Percentiles rank a stretch among this genome's conserved stretches.
phyloP scores from a whole-genome alignment of 2,113 vertebrate species.

The Hippocampus comes region DNA sequence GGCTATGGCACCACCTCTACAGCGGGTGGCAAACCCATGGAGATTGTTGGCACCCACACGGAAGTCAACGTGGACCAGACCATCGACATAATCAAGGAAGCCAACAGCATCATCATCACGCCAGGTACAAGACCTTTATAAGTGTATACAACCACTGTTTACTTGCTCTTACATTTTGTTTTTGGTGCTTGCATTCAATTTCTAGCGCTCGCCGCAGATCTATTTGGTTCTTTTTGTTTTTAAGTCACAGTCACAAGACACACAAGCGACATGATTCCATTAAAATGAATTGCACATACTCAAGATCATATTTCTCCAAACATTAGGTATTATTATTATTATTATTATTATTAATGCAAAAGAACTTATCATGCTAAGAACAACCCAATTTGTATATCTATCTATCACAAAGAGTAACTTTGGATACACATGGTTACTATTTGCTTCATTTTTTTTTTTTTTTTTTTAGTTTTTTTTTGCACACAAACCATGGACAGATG shows the following conservation, averaged over 20 bases:
- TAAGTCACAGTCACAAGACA: neutral
- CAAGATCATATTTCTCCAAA: no score
- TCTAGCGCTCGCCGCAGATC: neutral
- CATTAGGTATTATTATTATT: no score
- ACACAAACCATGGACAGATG: constrained; percentile 48
- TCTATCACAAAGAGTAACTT: constrained; percentile 10
- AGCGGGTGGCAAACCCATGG: constrained; percentile 76
- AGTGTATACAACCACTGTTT: neutral
- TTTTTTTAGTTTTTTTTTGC: neutral
- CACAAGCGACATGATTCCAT: neutral
- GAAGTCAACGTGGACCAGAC: constrained; percentile 78
- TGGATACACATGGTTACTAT: constrained; percentile 39
- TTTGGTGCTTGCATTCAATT: neutral
- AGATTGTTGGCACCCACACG: constrained; percentile 79
- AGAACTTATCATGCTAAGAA: no score
- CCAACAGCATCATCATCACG: constrained; percentile 78
- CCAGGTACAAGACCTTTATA: constrained; percentile 60
- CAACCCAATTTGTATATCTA: no score
- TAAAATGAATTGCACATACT: neutral
- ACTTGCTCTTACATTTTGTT: neutral
- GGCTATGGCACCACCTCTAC: constrained; percentile 76
- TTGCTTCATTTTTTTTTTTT: constrained; percentile 29
- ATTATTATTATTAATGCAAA: no score
- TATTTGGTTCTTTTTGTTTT: neutral
- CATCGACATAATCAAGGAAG: constrained; percentile 76